Evolutionary conservation across 2,888 invertebrate genomes (phyloP).

Genomic region (Dicycla oo): DNA sequence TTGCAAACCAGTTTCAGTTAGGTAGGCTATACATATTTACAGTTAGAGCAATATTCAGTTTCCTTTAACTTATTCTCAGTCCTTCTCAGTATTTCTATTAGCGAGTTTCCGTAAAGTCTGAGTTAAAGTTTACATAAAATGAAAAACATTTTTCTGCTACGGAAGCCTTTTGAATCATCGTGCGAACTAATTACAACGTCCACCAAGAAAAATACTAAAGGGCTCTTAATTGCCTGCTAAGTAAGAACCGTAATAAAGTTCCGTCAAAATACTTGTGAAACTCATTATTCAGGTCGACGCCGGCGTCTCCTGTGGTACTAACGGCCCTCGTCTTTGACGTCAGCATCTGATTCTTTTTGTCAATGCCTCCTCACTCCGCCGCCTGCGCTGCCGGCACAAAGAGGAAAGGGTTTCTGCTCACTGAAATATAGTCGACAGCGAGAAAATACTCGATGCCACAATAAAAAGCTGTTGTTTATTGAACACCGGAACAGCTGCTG

Average conservation of each 20-base stretch:
- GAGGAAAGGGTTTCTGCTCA: conserved; percentile 57
- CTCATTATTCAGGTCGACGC: conserved; percentile 74
- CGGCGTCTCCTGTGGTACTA: conserved; percentile 66
- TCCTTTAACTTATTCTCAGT: conserved; percentile 25
- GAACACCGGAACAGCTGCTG: conserved; percentile 63
- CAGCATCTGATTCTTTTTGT: conserved; percentile 69
- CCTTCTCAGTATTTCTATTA: conserved; percentile 37
- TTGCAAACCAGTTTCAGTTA: conserved; percentile 1
- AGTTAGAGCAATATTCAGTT: conserved; percentile 16
- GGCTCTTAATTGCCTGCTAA: conserved; percentile 76
- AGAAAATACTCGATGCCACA: conserved; percentile 56
- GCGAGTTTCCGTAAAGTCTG: conserved; percentile 33
- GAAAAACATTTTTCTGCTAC: conserved; percentile 51
- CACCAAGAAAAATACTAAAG: conserved; percentile 72
- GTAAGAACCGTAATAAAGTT: conserved; percentile 74
- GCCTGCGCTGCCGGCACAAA: conserved; percentile 38
- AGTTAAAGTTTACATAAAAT: conserved; percentile 45
- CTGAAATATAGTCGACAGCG: conserved; percentile 55
- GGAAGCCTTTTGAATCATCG: conserved; percentile 62
- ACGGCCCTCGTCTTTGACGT: conserved; percentile 69
- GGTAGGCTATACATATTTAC: conserved; percentile 1
- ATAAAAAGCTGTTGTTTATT: conserved; percentile 67
- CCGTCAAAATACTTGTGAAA: conserved; percentile 77
- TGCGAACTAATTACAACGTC: conserved; percentile 71
- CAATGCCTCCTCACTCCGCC: conserved; percentile 56